Conservation (phyloP, 2,888 invertebrate genomes). For the Latheticus oryzae region DNA sequence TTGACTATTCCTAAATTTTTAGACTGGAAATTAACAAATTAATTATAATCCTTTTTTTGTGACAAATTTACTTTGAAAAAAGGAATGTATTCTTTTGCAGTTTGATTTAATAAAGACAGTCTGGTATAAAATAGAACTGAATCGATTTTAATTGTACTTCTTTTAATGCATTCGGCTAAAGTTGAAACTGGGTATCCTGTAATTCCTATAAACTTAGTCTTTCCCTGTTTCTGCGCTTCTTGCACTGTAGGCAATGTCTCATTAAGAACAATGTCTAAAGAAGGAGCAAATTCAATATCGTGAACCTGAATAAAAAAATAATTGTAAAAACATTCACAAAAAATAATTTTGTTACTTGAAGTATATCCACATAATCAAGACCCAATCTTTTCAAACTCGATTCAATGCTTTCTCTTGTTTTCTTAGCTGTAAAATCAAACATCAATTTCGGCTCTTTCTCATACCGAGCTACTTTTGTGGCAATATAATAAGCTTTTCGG, state of each 20-base stretch:
- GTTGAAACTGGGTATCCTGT: slow-evolving; percentile 87
- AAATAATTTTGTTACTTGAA: slow-evolving; percentile 74
- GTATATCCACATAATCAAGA: slow-evolving; percentile 86
- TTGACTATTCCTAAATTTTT: slow-evolving; percentile 84
- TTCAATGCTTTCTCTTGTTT: slow-evolving; percentile 80
- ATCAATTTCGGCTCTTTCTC: slow-evolving; percentile 75
- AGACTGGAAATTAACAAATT: slow-evolving; percentile 65
- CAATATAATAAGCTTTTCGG: slow-evolving; percentile 84
- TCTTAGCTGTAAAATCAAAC: slow-evolving; percentile 88
- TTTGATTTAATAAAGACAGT: slow-evolving; percentile 82
- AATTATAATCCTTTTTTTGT: slow-evolving; percentile 1
- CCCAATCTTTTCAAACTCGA: slow-evolving; percentile 79
- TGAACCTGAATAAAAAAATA: slow-evolving; percentile 76
- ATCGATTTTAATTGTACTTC: slow-evolving; percentile 71
- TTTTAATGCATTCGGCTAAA: slow-evolving; percentile 79
- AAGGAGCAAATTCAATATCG: slow-evolving; percentile 89
- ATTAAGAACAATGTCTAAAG: slow-evolving; percentile 78
- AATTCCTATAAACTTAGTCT: slow-evolving; percentile 84
- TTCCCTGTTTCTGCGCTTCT: slow-evolving; percentile 77
- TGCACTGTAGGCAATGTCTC: slow-evolving; percentile 89
- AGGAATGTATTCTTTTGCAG: slow-evolving; percentile 78
- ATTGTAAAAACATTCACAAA: neutral
- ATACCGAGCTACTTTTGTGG: slow-evolving; percentile 93
- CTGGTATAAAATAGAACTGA: slow-evolving; percentile 83
- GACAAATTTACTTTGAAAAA: slow-evolving; percentile 78